Base-by-base conservation (phyloP, 1,140 invertebrate species). In the Eurosta solidaginis region DNA sequence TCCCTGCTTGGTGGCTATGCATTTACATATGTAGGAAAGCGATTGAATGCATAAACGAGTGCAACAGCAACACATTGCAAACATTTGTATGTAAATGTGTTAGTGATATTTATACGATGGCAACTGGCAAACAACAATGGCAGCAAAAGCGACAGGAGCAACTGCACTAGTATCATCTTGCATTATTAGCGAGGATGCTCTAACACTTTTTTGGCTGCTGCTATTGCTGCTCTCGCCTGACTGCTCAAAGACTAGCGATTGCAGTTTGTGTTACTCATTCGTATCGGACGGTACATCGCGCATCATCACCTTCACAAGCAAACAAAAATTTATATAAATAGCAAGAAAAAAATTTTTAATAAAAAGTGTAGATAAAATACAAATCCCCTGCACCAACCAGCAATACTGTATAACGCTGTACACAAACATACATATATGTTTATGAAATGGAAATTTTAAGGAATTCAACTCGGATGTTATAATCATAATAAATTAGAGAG, bases 211-310 rank as follows among this genome's bases (percentile, higher is more conserved):
- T 20, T 27, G 7, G 50, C 40, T 68, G 33, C n/a, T n/a, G 33
- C 33, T 40, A n/a, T 25, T 17, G 6, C 27, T 22, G 50, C 36
- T 68, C 59, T 68, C 40, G 59, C 59, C 29, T 42, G 59, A 17
- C 59, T 68, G 59, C 54, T 33, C 12, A n/a, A 59, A 25, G n/a
- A 10, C 33, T 40, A 33, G 59, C 33, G 33, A 40, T 68, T 68
- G 59, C 59, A 68, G 59, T 68, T 68, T 68, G 59, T 68, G 59
- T 68, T 68, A 40, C 59, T 68, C 59, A 68, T 68, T 68, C 59
- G 59, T 68, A n/a, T 68, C 59, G 59, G 59, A 68, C 59, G 59
- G 59, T 40, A 68, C 59, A 68, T 68, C 59, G n/a, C 29, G 59
- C 59, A 68, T 68, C 33, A 68, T 68, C 59, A 68, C 29, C 59